Base-by-base conservation (phyloP, 2,113 vertebrate genomes). In the Hemibagrus wyckioides region DNA sequence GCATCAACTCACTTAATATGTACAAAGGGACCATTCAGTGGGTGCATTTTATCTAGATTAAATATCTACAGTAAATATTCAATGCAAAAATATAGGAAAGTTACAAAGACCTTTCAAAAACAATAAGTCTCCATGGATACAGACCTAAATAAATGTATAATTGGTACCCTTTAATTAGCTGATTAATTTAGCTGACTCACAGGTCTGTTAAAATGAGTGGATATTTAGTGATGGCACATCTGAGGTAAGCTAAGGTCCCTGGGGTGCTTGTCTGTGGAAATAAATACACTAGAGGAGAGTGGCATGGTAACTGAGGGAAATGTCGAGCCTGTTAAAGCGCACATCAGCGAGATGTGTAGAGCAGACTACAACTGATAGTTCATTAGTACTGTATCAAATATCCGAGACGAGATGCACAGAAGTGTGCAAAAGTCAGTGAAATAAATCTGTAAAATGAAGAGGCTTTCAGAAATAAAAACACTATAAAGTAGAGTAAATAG, bases 141-240 rank as follows among this genome's bases (percentile, higher is more conserved):
- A 82, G 69, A 79, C 86, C 90, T 82, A 88, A 90, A 89, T 92
- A 92, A 48, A 63, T 82, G 76, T 81, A 84, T 92, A 92, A 93
- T 92, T 93, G 90, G 84, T 56, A 69, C 83, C 91, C 89, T 89
- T 92, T 93, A 92, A 92, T 92, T 89, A 52, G 88, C 92, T 93
- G 91, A 91, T 93, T 92, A 89, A 92, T 92, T 90, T 91, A 80
- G 33, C 48, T 84, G 83, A 88, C 86, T 88, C 61, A 86, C 85
- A 75, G 73, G 91, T 89, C 90, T 90, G 89, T 90, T 88, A 82
- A 86, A 88, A 91, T 90, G 84, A 77, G 87, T 87, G 89, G 85
- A 88, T 87, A 79, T 87, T 41, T 89, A 77, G 86, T 44, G 25
- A 54, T 84, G 92, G 88, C 88, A 80, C 90, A 82, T 91, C 84